Evolutionary conservation across 2,888 invertebrate species (phyloP).

Genomic region (Yponomeuta cagnagella): DNA sequence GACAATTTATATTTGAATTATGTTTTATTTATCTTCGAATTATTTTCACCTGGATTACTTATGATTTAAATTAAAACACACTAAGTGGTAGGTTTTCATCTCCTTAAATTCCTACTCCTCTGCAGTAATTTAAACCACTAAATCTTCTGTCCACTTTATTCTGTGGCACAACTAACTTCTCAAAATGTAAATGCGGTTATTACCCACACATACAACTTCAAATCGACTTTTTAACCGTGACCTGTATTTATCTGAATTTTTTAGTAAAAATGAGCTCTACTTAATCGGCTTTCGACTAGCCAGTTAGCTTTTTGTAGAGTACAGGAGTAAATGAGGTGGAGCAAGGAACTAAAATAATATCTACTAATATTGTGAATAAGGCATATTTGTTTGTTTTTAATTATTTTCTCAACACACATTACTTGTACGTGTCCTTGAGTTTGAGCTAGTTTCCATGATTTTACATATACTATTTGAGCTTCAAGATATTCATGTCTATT

Average conservation of each 20-base stretch:
- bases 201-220: conserved; percentile 51
- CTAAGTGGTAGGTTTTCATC: no score
- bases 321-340: neutral
- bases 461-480: no score
- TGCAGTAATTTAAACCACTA: no score
- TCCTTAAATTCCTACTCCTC: no score
- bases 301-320: neutral
- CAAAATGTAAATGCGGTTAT: conserved; percentile 70
- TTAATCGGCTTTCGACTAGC: neutral
- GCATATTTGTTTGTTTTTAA: neutral
- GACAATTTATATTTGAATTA: no score
- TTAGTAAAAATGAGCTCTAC: neutral
- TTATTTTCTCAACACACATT: no score
- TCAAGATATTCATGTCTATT: no score
- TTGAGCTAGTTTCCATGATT: no score
- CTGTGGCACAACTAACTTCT: neutral
- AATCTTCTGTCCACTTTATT: conserved; percentile 35
- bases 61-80: no score
- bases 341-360: neutral
- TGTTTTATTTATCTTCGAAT: no score
- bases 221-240: conserved; percentile 3
- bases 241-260: neutral
- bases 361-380: neutral
- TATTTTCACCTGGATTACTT: no score
- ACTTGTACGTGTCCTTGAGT: no score